Evolutionary conservation across 92 coral and sea anemone genomes (phyloP), one percentile per base, ranked within the genome.

Genomic region (Blastomussa wellsi): DNA sequence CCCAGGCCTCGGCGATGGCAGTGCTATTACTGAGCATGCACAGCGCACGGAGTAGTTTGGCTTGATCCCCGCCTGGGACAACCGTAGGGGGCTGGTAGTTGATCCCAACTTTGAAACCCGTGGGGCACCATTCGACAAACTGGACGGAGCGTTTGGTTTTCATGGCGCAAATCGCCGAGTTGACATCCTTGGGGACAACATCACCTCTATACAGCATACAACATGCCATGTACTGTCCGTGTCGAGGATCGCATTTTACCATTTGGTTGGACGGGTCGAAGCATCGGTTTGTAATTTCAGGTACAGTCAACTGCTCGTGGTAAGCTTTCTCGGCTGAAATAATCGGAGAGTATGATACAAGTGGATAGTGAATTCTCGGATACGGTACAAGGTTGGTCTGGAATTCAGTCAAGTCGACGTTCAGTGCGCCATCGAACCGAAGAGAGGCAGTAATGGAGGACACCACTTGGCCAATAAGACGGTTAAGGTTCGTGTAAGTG

Each of bases 311-410:
- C 80, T 93, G 97, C 49, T 93, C 97, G 74, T 91, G 97, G 53
- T 84, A 91, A 42, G 97, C 97, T 68, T 92, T 93, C 68, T 84
- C 90, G 11, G 97, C 93, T 16, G 95, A 91, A 36, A 91, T 93
- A 73, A 93, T 86, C 0, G 97, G 97, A 9, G 97, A 94, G 57
- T 91, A 93, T 17, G 98, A 92, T 64, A 93, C 95, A 79, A 94
- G 88, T 44, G 98, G 98, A 86, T 92, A 94, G 77, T 94, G 98
- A 49, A 94, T 92, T 66, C 98, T 92, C 7, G 98, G 98, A 57
- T 95, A 95, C 38, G 98, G 98, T 29, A 95, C 98, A 88, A 95
- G 89, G 79, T 95, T 95, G 69, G 98, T 95, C 89, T 95, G 98
- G 89, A 95, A 95, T 77, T 95, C 98, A 1, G 96, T 95, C 66